Conservation (phyloP, 2,113 vertebrate genomes). For the Syrrhaptes paradoxus region DNA sequence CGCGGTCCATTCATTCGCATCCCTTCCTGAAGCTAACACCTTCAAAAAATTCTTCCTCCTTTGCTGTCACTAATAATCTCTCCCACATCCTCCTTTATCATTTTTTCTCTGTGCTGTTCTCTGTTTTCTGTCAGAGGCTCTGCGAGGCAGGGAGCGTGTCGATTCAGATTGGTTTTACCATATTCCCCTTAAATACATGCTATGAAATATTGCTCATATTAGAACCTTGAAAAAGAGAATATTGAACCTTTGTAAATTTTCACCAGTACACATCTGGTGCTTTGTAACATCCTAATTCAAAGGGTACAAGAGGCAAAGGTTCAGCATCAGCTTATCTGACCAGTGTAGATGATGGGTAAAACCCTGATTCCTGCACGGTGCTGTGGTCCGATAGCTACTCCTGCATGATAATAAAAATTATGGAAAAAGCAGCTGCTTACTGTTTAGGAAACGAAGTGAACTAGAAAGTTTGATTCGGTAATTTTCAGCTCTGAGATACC, state of each 20-base stretch:
- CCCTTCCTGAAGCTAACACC: background rate
- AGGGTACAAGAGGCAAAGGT: background rate
- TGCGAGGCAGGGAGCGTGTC: background rate
- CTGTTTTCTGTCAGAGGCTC: background rate
- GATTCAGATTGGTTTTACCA: background rate
- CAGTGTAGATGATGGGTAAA: background rate
- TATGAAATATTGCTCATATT: background rate
- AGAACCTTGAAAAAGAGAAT: background rate
- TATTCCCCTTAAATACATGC: background rate
- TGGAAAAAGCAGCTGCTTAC: background rate
- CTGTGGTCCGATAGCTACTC: background rate
- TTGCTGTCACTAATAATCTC: background rate
- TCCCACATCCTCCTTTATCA: background rate
- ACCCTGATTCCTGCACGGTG: background rate
- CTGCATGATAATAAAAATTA: background rate
- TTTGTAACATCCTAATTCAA: background rate
- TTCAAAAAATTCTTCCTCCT: constrained; percentile 38
- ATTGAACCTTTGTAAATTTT: background rate
- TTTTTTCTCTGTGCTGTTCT: background rate
- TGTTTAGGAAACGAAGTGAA: background rate
- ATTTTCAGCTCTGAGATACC: background rate
- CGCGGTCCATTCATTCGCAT: background rate
- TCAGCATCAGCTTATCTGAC: background rate
- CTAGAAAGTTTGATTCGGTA: background rate
- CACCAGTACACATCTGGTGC: background rate